A percentile compares a stretch with the other conserved stretches of the same genome.
Conservation (phyloP, 2,113 vertebrate genomes). For the Podocnemis expansa region DNA sequence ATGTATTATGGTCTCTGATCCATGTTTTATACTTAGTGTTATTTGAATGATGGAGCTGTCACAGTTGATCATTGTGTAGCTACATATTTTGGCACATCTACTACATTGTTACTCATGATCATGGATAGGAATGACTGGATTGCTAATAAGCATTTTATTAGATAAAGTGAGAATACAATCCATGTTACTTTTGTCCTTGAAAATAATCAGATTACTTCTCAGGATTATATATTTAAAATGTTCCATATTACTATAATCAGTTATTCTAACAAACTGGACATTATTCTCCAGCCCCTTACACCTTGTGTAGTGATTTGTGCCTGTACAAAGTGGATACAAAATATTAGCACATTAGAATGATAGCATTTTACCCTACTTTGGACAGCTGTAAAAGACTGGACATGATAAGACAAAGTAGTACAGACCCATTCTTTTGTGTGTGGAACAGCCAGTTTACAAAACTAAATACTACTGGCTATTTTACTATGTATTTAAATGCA, state of each 20-base stretch:
- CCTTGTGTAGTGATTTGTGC: not conserved
- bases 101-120: not conserved
- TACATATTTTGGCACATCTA: accelerated
- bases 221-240: not conserved
- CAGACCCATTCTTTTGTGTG: too few species aligned
- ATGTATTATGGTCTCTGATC: slow-evolving; percentile 24
- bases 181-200: not conserved
- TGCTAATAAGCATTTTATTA: not conserved
- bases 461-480: too few species aligned
- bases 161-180: not conserved
- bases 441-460: too few species aligned
- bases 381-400: too few species aligned
- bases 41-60: slow-evolving; percentile 25
- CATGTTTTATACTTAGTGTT: not conserved
- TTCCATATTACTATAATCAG: not conserved
- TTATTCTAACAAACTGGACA: not conserved
- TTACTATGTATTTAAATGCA: too few species aligned
- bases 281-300: accelerated
- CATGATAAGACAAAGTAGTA: too few species aligned
- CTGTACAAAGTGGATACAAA: not conserved
- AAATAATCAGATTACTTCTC: not conserved
- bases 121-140: not conserved
- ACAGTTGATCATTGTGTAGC: not conserved
- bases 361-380: too few species aligned
- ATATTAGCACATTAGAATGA: too few species aligned